Percentiles rank a stretch among this genome's conserved stretches.
phyloP scores from a whole-genome alignment of 2,113 vertebrate species.

The Trogon melanurus region DNA sequence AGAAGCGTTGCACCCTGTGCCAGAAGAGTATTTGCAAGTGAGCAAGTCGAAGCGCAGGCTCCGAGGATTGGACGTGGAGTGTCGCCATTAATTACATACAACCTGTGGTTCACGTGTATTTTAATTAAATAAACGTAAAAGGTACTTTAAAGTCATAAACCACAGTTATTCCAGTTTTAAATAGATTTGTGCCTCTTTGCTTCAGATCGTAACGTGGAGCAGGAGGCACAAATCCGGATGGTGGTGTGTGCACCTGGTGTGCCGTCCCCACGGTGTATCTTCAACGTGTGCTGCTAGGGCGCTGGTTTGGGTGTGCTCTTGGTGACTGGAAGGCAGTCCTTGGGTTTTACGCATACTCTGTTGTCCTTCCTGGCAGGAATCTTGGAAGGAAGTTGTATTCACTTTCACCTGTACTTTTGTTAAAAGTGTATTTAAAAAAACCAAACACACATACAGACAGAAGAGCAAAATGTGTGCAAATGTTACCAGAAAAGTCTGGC shows the following conservation, averaged over 20 bases:
- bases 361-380: background rate
- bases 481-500: background rate
- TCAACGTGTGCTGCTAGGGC: background rate
- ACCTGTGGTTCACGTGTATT: background rate
- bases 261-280: background rate
- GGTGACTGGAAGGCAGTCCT: background rate
- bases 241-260: rapidly evolving
- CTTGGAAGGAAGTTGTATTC: background rate
- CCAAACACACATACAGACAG: background rate
- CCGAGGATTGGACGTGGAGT: background rate
- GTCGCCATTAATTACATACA: background rate
- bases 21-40: background rate
- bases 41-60: background rate
- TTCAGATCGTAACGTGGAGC: background rate
- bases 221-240: background rate
- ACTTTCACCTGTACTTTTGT: background rate
- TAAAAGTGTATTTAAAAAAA: background rate
- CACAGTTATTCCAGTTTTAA: background rate
- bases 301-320: background rate
- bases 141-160: background rate
- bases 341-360: background rate
- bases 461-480: background rate
- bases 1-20: background rate
- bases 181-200: background rate
- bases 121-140: background rate